These are phyloP conservation scores for Virgularia gustaviana DNA, from an alignment of 92 coral and sea anemone species.

Conservation along the genomic window DNA sequence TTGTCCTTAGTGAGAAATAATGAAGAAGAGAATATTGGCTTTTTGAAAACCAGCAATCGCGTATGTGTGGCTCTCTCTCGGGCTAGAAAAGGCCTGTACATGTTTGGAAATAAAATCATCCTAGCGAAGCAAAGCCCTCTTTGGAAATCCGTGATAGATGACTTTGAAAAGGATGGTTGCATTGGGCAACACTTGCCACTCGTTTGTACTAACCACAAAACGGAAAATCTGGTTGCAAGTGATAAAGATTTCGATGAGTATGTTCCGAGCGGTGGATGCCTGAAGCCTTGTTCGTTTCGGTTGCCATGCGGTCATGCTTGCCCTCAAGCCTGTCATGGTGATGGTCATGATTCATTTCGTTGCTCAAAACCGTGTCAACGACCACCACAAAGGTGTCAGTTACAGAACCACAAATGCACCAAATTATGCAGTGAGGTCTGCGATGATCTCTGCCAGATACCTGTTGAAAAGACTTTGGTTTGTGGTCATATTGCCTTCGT, in stretches of 20 bases:
- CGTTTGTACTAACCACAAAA: conserved; percentile 61
- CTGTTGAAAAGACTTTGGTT: conserved; percentile 55
- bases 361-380: conserved; percentile 60
- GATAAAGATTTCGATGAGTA: conserved; percentile 58
- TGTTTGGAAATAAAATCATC: conserved; percentile 71
- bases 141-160: conserved; percentile 62
- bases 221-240: conserved; percentile 41
- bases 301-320: conserved; percentile 79
- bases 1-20: conserved; percentile 86
- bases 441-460: conserved; percentile 35
- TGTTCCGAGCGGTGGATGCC: conserved; percentile 80
- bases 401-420: conserved; percentile 52
- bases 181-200: conserved; percentile 68
- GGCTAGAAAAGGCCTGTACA: conserved; percentile 79
- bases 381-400: conserved; percentile 45
- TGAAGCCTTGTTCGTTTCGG: conserved; percentile 52
- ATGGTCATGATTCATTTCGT: conserved; percentile 49
- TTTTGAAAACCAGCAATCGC: conserved; percentile 71
- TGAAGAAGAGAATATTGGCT: conserved; percentile 66
- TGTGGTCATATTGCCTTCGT: conserved; percentile 49
- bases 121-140: conserved; percentile 62
- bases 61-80: conserved; percentile 93
- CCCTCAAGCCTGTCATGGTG: conserved; percentile 62
- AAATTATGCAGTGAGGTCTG: conserved; percentile 60
- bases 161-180: conserved; percentile 45